Percentiles rank a stretch among this genome's conserved stretches.
These are phyloP conservation scores for Unio pictorum DNA, from an alignment of 2,888 invertebrate genomes.

Conservation along the genomic window DNA sequence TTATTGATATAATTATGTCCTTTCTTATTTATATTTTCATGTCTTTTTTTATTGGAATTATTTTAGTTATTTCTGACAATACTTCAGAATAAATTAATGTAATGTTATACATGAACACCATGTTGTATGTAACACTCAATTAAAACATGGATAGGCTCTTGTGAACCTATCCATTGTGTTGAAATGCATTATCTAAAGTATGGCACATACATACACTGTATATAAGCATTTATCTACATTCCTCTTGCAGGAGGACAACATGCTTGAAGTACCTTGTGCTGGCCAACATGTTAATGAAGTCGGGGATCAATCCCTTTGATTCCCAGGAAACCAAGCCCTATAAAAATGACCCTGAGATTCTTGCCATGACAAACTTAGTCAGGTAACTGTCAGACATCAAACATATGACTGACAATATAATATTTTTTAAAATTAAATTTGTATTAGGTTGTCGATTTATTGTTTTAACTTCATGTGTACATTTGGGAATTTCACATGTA, in stretches of 20 bases:
- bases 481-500: no score
- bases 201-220: not conserved
- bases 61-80: no score
- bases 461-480: no score
- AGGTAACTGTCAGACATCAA: slow-evolving; percentile 56
- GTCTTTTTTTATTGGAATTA: no score
- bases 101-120: no score
- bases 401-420: slow-evolving; percentile 27
- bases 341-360: slow-evolving; percentile 98
- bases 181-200: not conserved
- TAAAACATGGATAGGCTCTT: no score
- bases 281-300: slow-evolving; percentile 99
- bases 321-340: slow-evolving; percentile 99
- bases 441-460: no score
- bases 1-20: no score
- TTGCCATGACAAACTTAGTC: slow-evolving; percentile 99
- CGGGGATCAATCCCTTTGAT: slow-evolving; percentile 99
- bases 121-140: no score
- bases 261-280: slow-evolving; percentile 98
- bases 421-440: slow-evolving; percentile 3
- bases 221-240: not conserved
- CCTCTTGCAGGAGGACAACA: slow-evolving; percentile 81
- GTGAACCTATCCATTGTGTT: no score
- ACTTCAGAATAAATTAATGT: no score
- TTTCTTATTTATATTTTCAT: no score